Conservation (phyloP, 2,113 vertebrate genomes). For the Sylvilagus bachmani region DNA sequence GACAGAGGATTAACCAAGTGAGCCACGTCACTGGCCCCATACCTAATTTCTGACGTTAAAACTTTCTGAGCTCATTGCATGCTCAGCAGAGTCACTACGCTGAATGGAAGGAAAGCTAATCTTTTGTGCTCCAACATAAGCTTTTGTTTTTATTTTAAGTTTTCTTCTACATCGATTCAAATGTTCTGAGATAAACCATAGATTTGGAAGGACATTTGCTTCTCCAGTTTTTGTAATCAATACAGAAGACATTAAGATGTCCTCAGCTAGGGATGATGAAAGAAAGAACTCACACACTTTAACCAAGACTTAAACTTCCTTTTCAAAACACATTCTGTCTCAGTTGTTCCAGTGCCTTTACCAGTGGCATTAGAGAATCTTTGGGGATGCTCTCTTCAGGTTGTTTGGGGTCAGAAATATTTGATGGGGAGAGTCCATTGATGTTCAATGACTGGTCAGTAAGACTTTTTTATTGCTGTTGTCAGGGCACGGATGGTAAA, state of each 20-base stretch:
- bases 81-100: background rate
- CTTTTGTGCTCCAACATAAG: background rate
- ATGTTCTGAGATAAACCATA: background rate
- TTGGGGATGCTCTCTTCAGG: background rate
- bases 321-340: background rate
- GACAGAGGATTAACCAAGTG: no score
- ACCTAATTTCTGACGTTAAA: background rate
- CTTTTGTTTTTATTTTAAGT: background rate
- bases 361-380: background rate
- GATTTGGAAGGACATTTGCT: background rate
- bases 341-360: background rate
- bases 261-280: background rate
- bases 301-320: background rate
- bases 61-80: background rate
- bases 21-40: no score
- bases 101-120: background rate
- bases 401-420: background rate
- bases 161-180: background rate
- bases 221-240: background rate
- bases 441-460: background rate
- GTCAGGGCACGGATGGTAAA: background rate
- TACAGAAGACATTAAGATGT: constrained; percentile 7
- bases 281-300: background rate
- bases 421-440: background rate
- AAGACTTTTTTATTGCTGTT: background rate